Percentiles rank a stretch among this genome's conserved stretches.
These are phyloP conservation scores for Torymus tubicola DNA, from an alignment of 2,888 invertebrate species.

Conservation along the genomic window DNA sequence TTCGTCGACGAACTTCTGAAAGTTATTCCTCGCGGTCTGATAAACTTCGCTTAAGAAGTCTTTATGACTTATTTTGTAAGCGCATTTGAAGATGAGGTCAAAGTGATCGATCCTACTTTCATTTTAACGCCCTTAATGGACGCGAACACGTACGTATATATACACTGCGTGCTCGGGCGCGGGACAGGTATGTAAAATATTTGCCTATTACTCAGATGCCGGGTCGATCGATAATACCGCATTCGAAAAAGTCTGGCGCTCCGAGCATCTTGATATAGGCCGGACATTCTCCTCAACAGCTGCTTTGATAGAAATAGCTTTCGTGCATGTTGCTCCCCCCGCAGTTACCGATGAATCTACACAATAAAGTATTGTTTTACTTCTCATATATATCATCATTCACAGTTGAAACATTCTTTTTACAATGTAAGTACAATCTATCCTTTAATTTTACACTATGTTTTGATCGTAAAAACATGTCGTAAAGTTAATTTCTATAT, in stretches of 20 bases:
- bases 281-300: not conserved
- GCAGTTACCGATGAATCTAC: no score
- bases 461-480: no score
- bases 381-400: no score
- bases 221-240: slow-evolving; percentile 39
- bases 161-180: not conserved
- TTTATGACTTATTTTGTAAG: slow-evolving; percentile 18
- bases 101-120: slow-evolving; percentile 23
- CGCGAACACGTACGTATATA: slow-evolving; percentile 1
- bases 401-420: no score
- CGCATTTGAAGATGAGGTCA: slow-evolving; percentile 20
- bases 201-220: slow-evolving; percentile 40
- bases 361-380: no score
- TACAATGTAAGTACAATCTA: no score
- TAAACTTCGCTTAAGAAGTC: slow-evolving; percentile 6
- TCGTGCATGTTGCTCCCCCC: not conserved
- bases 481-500: no score
- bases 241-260: slow-evolving; percentile 39
- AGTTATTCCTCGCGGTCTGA: no score
- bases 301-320: slow-evolving; percentile 2
- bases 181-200: slow-evolving; percentile 39
- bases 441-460: no score
- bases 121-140: slow-evolving; percentile 33
- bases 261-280: slow-evolving; percentile 14
- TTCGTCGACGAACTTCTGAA: no score